A percentile compares a stretch with the other conserved stretches of the same genome.
Conservation (phyloP, 2,113 vertebrate species). For the Dromiciops gliroides region DNA sequence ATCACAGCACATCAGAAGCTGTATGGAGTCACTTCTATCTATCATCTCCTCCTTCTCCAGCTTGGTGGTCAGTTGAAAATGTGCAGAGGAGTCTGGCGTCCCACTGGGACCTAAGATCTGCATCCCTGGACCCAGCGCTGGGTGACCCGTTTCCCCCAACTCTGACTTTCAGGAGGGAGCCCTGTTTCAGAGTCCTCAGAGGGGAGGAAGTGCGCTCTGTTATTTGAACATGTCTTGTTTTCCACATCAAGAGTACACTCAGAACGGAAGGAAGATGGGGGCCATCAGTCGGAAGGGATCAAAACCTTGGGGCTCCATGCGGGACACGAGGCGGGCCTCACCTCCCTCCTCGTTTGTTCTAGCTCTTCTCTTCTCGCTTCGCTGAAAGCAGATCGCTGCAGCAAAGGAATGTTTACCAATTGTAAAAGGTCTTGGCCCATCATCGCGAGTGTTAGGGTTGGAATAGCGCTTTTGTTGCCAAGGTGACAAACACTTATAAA, state of each 20-base stretch:
- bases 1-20: background rate
- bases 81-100: background rate
- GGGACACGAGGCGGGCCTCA: background rate
- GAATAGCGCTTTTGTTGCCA: constrained; percentile 89
- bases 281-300: constrained; percentile 63
- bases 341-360: background rate
- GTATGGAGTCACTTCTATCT: background rate
- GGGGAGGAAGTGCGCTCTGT: background rate
- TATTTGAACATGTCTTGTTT: constrained; percentile 57
- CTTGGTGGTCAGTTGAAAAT: background rate
- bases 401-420: constrained; percentile 88
- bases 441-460: constrained; percentile 86
- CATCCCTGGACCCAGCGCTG: background rate
- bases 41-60: background rate
- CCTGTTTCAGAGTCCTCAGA: no score
- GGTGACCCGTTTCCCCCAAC: background rate
- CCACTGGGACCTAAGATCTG: background rate
- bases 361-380: constrained; percentile 45
- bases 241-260: constrained; percentile 65
- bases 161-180: background rate
- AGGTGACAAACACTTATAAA: constrained; percentile 91
- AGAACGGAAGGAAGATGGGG: constrained; percentile 65
- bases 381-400: constrained; percentile 83
- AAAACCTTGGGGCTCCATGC: constrained; percentile 67
- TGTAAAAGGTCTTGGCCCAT: constrained; percentile 89